Base-by-base conservation (phyloP, 92 coral and sea anemone genomes). In the Blastomussa wellsi region DNA sequence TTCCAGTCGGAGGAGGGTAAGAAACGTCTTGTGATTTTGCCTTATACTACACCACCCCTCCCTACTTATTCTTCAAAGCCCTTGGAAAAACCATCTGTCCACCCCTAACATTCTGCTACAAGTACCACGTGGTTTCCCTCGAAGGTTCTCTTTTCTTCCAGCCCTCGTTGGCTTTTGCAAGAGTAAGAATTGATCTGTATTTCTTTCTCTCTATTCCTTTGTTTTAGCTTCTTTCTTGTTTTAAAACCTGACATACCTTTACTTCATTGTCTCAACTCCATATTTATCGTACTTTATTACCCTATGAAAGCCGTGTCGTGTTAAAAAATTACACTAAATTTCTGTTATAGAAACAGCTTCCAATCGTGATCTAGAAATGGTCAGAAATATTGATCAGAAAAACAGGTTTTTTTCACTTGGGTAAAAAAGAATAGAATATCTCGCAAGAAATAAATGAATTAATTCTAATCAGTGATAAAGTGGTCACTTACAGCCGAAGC, bases 81-180 rank as follows among this genome's bases (percentile, higher is more conserved):
- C 79, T 66, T 69, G 41, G 26, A 9, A 15, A 31, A n/a, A n/a
- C 24, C 20, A 2, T 11, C 19, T 75, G 98, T 78, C 92, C 89
- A 84, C 98, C 98, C 98, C 93, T 37, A 51, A 24, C 9, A 75
- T 70, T 79, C 35, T 64, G n/a, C 31, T 70, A 72, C 71, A 74
- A 80, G 52, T 77, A 90, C 93, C 98, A 94, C 98, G 98, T 94
- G 98, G 89, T 90, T 28, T 22, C 26, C 71, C 11, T 24, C 36
- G 4, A 4, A 86, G 90, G 90, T 38, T 84, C 98, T 94, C 98
- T 94, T 94, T 94, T 93, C 94, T 88, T 86, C 89, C 87, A 78
- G 95, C 91, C 98, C 98, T 95, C 96, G 92, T 89, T 93, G 96
- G 95, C 98, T 95, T 95, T 95, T 91, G 99, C 98, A 80, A 88